Base-by-base conservation (phyloP, 2,113 vertebrate genomes). In the Nothobranchius kuhntae region DNA sequence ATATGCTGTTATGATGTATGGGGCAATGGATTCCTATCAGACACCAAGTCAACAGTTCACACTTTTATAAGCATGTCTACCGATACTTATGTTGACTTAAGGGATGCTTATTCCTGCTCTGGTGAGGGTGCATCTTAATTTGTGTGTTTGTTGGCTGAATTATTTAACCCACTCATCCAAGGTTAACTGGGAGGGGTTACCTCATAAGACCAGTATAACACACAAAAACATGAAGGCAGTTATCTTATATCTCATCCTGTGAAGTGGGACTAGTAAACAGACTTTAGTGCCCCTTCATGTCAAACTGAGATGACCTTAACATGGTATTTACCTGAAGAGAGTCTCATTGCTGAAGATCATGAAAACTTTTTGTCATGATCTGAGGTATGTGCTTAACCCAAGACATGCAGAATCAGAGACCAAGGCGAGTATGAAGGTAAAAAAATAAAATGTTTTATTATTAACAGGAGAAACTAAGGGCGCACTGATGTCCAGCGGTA, bases 1-100 rank as follows among this genome's bases (percentile, higher is more conserved):
- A 90, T 91, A 84, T 40, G 68, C 78, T 63, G 50, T 83, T 86
- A 75, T 91, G 85, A 90, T 88, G 91, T 88, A 88, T 82, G 80
- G 81, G 75, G 69, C 72, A 61, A 53, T 55, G 66, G 75, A 73
- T 69, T 79, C 71, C 80, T 75, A 58, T 58, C 38, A 58, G 56
- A 61, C 50, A 52, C 46, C 57, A 47, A 71, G 66, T 78, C 30
- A 57, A 65, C 40, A 65, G 66, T 70, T 85, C 52, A 78, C 65
- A 14, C 80, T 74, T 69, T 68, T 38, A 61, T 68, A 73, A 68
- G 53, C 56, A 61, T 53, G 75, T 65, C 51, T 60, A 59, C 74
- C 59, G 61, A 62, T 70, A 65, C 68, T 78, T 66, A 45, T 59
- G 24, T 61, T 76, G 73, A 79, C 56, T 70, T 61, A 44, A 69